Evolutionary conservation across 2,113 vertebrate genomes (phyloP), one percentile per base, ranked within the genome.

Genomic region (Nesogale talazaci): DNA sequence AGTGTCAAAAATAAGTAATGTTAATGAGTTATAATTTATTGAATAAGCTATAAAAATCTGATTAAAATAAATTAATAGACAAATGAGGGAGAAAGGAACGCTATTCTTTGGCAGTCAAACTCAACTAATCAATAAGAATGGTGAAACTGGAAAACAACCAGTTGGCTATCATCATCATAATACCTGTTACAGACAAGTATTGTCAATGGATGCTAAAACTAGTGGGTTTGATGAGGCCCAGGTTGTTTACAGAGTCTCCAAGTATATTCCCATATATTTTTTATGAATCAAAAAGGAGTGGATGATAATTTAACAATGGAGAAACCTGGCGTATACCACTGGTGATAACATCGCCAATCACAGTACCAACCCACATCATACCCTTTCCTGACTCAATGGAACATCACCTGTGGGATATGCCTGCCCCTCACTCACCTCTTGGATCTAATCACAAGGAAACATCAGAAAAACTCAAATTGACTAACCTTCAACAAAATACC

Each of bases 401-500:
- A 29, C 81, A 75, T 80, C 52, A 80, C 75, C 86, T 90, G 70
- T 92, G 72, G 92, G 76, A 56, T 84, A 75, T 93, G 86, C 83
- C 89, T 90, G 83, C 42, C 91, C 20, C 77, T 74, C 94, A 95
- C 89, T 96, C 92, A 94, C 91, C 74, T 12, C 6, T 52, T 70
- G 70, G 94, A 96, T 95, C 92, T 92, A 96, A 95, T 95, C 86
- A 84, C 1, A 20, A 93, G 91, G 89, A 88, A 94, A 92, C 94
- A 95, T 95, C 91, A 95, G 83, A 96, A 86, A 93, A 96, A 96
- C 90, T 69, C 83, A 93, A 92, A 94, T 89, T 63, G 81, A 95
- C 83, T 95, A 95, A 95, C 36, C 91, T 92, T 94, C 92, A 83
- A 63, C 59, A 91, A 95, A 96, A 96, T 86, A 93, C 93, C 95